These are phyloP conservation scores for Diadema setosum DNA, from an alignment of 35 echinoderm and acorn worm species.

Conservation along the genomic window DNA sequence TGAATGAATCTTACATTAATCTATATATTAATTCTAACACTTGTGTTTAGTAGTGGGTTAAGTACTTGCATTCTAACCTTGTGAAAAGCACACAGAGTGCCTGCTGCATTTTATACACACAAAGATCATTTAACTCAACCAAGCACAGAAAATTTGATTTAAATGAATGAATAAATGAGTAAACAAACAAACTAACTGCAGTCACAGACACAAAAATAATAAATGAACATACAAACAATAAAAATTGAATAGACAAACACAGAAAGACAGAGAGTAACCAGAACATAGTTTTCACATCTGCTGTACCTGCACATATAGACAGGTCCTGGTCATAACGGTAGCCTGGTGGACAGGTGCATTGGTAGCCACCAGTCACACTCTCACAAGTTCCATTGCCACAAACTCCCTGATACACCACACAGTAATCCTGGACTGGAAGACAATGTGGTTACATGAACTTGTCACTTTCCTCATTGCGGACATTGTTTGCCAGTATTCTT, in stretches of 20 bases:
- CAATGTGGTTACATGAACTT: too few species aligned
- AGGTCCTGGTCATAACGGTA: conserved; percentile 20
- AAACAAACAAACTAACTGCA: background rate
- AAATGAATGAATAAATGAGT: background rate
- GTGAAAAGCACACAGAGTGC: too few species aligned
- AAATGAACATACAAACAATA: background rate
- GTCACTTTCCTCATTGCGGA: too few species aligned
- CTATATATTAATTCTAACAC: too few species aligned
- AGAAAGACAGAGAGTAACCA: background rate
- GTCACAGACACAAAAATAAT: background rate
- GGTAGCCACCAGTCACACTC: conserved; percentile 20
- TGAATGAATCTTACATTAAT: too few species aligned
- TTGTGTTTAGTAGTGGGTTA: too few species aligned
- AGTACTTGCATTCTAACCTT: too few species aligned
- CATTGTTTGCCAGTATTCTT: too few species aligned
- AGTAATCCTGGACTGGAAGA: conserved; percentile 32
- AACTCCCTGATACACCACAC: conserved; percentile 21
- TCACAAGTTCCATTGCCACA: conserved; percentile 89
- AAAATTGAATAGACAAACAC: background rate
- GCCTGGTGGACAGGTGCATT: conserved; percentile 64
- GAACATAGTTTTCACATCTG: background rate
- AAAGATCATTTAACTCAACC: background rate
- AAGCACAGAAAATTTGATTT: background rate
- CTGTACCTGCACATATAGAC: conserved; percentile 46
- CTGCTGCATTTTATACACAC: background rate